Base-by-base conservation (phyloP, 2,797 vertebrate genomes). In the Xiphophorus birchmanni region DNA sequence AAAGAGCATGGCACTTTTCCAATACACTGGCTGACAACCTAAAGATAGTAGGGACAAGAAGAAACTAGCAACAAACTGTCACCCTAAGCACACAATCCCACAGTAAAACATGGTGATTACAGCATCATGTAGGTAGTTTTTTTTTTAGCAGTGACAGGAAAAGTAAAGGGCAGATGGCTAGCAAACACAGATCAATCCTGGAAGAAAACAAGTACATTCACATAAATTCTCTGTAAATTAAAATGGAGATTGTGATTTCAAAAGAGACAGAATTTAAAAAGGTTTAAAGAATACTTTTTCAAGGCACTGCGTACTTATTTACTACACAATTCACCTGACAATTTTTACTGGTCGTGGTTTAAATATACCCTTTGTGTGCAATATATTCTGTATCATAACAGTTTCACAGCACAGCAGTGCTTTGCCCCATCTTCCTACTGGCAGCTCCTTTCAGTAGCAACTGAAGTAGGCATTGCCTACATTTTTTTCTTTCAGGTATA, bases 391-490 rank as follows among this genome's bases (percentile, higher is more conserved):
- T 29, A 63, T 65, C 75, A 26, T 48, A 74, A 81, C 80, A 79
- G 32, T 78, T 82, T 76, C 65, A 42, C 79, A 58, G 72, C 60
- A 73, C 42, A 73, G 45, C 52, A 69, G n/a, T 32, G 52, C 15
- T 67, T 69, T 76, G 80, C 54, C 37, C 81, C 78, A 32, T 73
- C 71, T 86, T 40, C 26, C 72, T 29, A 82, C 67, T 82, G 82
- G 84, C 80, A 89, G 79, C 73, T 37, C 65, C 74, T 82, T 77
- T 78, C 78, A 81, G 76, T 12, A 81, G 80, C 72, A 81, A 82
- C 77, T 89, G 79, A 88, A 84, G 74, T 81, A 79, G 74, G 82
- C 78, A 79, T 85, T 77, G 81, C 81, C 82, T 84, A 78, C 86
- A 89, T 87, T 73, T 78, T 73, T 74, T 83, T 85, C 83, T 81